Percentiles rank a stretch among this genome's conserved stretches.
These are phyloP conservation scores for Chelon labrosus DNA, from an alignment of 2,797 vertebrate genomes.

Conservation along the genomic window DNA sequence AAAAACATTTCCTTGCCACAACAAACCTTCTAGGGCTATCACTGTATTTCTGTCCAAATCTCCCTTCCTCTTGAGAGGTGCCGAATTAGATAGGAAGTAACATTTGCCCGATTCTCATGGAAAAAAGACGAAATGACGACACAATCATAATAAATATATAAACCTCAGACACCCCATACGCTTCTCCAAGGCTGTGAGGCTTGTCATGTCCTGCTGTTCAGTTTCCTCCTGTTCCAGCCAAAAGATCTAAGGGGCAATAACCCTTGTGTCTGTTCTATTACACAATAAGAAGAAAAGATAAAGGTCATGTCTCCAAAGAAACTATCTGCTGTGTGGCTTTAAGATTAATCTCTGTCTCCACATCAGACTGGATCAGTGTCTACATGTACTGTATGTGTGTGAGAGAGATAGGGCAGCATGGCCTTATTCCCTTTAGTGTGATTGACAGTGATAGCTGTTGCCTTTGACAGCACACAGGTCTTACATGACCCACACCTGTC, in stretches of 20 bases:
- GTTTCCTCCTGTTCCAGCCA: slow-evolving; percentile 41
- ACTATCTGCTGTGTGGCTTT: slow-evolving; percentile 25
- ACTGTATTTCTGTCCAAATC: slow-evolving; percentile 19
- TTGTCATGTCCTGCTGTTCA: slow-evolving; percentile 56
- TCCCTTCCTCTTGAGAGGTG: slow-evolving; percentile 8
- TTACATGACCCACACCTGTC: slow-evolving; percentile 1
- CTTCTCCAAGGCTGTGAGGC: slow-evolving; percentile 29
- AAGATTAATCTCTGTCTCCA: slow-evolving; percentile 10
- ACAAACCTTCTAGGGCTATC: neutral
- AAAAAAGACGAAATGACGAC: neutral
- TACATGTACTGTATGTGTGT: neutral
- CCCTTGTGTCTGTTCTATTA: slow-evolving; percentile 7
- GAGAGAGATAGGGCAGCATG: neutral
- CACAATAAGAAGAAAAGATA: neutral
- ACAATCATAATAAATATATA: slow-evolving; percentile 2
- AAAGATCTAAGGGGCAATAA: slow-evolving; percentile 4
- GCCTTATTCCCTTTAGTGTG: slow-evolving; percentile 25
- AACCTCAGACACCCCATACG: slow-evolving; percentile 6
- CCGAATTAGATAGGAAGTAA: neutral
- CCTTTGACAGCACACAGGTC: slow-evolving; percentile 37
- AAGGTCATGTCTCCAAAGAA: slow-evolving; percentile 7
- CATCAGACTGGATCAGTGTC: slow-evolving; percentile 14
- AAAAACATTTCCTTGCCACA: slow-evolving; percentile 44
- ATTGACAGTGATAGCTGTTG: slow-evolving; percentile 48
- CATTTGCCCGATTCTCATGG: too few species aligned